Evolutionary conservation across 1,140 invertebrate genomes (phyloP).

Genomic region (Brachionus koreanus): DNA sequence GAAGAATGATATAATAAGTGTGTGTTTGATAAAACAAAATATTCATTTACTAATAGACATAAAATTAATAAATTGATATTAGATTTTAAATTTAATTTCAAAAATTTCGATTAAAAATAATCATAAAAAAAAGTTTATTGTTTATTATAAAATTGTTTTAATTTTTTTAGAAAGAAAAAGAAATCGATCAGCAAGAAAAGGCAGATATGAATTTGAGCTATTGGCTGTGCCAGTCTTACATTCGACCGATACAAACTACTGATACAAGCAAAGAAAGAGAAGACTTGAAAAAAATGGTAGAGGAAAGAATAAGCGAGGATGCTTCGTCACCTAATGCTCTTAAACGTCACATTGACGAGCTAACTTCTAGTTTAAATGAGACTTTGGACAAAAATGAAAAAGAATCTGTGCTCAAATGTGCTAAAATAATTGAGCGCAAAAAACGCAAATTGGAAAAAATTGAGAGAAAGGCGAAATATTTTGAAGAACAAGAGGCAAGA

Average conservation of each 20-base stretch:
- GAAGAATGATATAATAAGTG: too few relatives aligned
- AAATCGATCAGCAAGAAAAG: not conserved
- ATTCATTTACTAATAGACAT: too few relatives aligned
- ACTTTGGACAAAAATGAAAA: not conserved
- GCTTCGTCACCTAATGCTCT: not conserved
- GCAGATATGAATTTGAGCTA: not conserved
- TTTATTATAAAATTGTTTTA: too few relatives aligned
- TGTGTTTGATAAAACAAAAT: too few relatives aligned
- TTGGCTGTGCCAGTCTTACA: slow-evolving; percentile 32
- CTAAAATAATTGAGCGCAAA: slow-evolving; percentile 17
- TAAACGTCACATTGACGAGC: slow-evolving; percentile 10
- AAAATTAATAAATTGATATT: too few relatives aligned
- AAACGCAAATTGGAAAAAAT: slow-evolving; percentile 37
- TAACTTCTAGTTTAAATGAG: not conserved
- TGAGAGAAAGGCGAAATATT: slow-evolving; percentile 3
- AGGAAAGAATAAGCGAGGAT: not conserved
- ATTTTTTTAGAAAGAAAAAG: not conserved
- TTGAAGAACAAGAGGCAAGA: not conserved
- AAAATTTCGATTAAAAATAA: too few relatives aligned
- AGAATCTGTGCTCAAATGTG: slow-evolving; percentile 14
- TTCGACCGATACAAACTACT: not conserved
- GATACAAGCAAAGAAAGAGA: not conserved
- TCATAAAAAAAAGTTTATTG: too few relatives aligned
- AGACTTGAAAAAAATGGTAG: slow-evolving; percentile 25
- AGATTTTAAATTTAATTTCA: too few relatives aligned